Base-by-base conservation (phyloP, 2,888 invertebrate genomes). In the Pristionchus maxplancki region DNA sequence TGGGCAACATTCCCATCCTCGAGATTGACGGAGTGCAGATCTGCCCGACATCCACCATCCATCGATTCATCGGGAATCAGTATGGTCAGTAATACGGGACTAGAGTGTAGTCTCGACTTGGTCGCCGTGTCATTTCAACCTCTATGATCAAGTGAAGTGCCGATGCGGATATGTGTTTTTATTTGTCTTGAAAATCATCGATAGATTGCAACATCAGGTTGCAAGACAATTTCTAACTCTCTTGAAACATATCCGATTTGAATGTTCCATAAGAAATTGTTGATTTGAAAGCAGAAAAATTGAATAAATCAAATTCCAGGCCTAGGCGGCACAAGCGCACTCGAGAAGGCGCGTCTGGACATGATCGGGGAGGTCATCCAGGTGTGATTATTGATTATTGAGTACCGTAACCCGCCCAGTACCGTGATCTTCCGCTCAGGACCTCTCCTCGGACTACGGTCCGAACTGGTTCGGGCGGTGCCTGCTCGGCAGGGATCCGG, bases 11-110 rank as follows among this genome's bases (percentile, higher is more conserved):
- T 40, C 93, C 93, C 40, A 93, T 93, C 20, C 90, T 93, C 20
- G 93, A 93, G 84, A 91, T 93, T n/a, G n/a, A n/a, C n/a, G n/a
- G n/a, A n/a, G n/a, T n/a, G 44, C 92, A 93, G 88, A 91, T 93
- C 87, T 91, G 90, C 58, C 93, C 93, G 89, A 90, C 91, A 50
- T 83, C 91, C 13, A 92, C 93, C 31, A 93, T 93, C 88, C 89
- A 90, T 15, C 91, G 93, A 53, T 93, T 90, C 88, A 88, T 93
- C 48, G 93, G 91, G 40, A 91, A 92, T 88, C 91, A 92, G 89
- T 92, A 91, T 89, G 91, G 93, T 93, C 81, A 89, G 91, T n/a
- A n/a, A n/a, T n/a, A n/a, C n/a, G n/a, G n/a, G n/a, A n/a, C n/a
- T n/a, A n/a, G n/a, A n/a, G n/a, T n/a, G n/a, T n/a, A n/a, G n/a